Evolutionary conservation across 2,113 vertebrate genomes (phyloP), one percentile per base, ranked within the genome.

Genomic region (Peromyscus polionotus): DNA sequence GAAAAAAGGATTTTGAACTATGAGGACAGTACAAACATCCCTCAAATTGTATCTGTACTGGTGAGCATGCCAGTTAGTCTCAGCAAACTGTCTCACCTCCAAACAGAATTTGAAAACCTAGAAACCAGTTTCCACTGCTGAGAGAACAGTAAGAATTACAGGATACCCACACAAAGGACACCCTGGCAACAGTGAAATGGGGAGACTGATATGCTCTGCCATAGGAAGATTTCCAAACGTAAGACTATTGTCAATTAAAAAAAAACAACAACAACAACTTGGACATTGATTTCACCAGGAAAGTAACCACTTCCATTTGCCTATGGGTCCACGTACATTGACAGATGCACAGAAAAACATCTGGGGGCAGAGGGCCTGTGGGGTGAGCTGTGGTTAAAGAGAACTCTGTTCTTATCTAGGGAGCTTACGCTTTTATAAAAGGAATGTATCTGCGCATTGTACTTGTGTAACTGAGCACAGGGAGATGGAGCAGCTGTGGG

Each of bases 91-190:
- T 51, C 68, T 91, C 13, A 31, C 61, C 92, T 91, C 54, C 91
- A 89, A 83, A 93, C 16, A 83, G 20, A 73, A 91, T 86, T 51
- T 63, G n/a, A 31, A 93, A 96, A 95, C 68, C 20, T 73, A 75
- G 33, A 92, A 70, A 67, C 33, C 63, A 77, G 77, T 51, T 73
- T 68, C 73, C 36, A 57, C 42, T 33, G 76, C 1, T 59, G 51
- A 61, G 36, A 70, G 48, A 88, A 73, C 48, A 65, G 81, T 39
- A 33, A 14, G 72, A 88, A 93, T 31, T 39, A 54, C 0, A 48
- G 16, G 45, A 28, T 28, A 51, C 9, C 4, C 13, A n/a, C 11
- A 31, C 33, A 61, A 87, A 22, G 9, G n/a, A 75, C 24, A 68
- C 51, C 73, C 48, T 24, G 67, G 75, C 5, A 75, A 63, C 42